Base-by-base conservation (phyloP, 2,113 vertebrate species). In the Empidonax alnorum region DNA sequence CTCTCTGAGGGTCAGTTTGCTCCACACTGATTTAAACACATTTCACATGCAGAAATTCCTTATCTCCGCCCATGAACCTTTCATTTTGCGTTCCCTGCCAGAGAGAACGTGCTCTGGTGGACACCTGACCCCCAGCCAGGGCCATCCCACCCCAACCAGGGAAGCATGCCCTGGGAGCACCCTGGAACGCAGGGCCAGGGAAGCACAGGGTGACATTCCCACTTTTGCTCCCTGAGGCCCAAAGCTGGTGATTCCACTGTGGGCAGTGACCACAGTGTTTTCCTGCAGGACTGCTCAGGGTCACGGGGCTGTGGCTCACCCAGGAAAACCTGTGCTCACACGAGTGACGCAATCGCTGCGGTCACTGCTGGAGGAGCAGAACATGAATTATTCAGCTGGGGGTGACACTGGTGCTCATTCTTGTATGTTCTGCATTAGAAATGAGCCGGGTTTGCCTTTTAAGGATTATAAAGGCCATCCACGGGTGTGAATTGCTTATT, bases 181-280 rank as follows among this genome's bases (percentile, higher is more conserved):
- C 33, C 7, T 0, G 0, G 20, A 15, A 23, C 58, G 15, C 20
- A 14, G 5, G 0, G 16, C 52, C 58, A 21, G 55, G 35, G 47
- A 61, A 75, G n/a, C 6, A 19, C 8, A 3, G 0, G 16, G 30
- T 25, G 44, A 23, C 3, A 8, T 11, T 71, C 31, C 20, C 55
- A 0, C 16, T 49, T 25, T 4, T 28, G 35, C 24, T 50, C 37
- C 53, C 2, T 7, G 15, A 74, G 31, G 31, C 59, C 62, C 42
- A 50, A 27, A 2, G 0, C 0, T 28, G 1, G 12, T 0, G 35
- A 33, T 47, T 47, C 46, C 16, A 46, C 35, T 35, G 35, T 35
- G 35, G 35, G 75, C 31, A 6, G 27, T 90, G 73, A 74, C 35
- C 24, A 17, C 59, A 71, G 37, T 5, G 22, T 6, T 76, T 52